Percentiles rank a stretch among this genome's conserved stretches.
phyloP scores from a whole-genome alignment of 1,140 invertebrate species.

The Drosophila teissieri region DNA sequence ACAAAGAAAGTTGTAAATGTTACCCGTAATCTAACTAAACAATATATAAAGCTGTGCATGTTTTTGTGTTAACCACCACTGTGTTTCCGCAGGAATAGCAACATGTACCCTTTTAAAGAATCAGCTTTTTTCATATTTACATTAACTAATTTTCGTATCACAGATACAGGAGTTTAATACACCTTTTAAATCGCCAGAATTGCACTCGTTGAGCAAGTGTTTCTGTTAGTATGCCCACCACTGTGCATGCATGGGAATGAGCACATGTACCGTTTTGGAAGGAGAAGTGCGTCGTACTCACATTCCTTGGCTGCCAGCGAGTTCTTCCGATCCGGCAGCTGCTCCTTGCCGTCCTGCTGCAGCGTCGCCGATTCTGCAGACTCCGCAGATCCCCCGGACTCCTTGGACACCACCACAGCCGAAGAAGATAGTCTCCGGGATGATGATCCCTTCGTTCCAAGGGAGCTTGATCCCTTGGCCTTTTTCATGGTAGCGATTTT shows the following conservation, averaged over 20 bases:
- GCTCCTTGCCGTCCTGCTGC: not conserved
- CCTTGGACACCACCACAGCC: not conserved
- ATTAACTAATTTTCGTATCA: too few species aligned
- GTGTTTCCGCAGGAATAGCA: too few species aligned
- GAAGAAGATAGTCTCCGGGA: slow-evolving; percentile 1
- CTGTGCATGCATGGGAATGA: slow-evolving; percentile 7
- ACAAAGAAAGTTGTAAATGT: too few species aligned
- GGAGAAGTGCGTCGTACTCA: slow-evolving; percentile 12
- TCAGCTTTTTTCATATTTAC: too few species aligned
- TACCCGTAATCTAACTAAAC: too few species aligned
- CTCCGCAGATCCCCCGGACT: not conserved
- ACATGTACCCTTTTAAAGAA: too few species aligned
- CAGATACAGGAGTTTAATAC: too few species aligned
- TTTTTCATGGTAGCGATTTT: slow-evolving; percentile 7
- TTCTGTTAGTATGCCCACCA: not conserved
- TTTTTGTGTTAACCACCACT: too few species aligned
- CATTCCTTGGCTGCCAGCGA: slow-evolving; percentile 21
- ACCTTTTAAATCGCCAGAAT: too few species aligned
- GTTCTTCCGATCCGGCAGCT: slow-evolving; percentile 1
- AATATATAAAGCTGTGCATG: too few species aligned
- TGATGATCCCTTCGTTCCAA: slow-evolving; percentile 3
- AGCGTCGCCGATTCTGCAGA: not conserved
- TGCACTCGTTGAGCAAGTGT: not conserved
- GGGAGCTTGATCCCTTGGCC: slow-evolving; percentile 2
- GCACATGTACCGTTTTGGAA: slow-evolving; percentile 20